phyloP scores from a whole-genome alignment of 2,888 invertebrate species.

The Sycophila texana region DNA sequence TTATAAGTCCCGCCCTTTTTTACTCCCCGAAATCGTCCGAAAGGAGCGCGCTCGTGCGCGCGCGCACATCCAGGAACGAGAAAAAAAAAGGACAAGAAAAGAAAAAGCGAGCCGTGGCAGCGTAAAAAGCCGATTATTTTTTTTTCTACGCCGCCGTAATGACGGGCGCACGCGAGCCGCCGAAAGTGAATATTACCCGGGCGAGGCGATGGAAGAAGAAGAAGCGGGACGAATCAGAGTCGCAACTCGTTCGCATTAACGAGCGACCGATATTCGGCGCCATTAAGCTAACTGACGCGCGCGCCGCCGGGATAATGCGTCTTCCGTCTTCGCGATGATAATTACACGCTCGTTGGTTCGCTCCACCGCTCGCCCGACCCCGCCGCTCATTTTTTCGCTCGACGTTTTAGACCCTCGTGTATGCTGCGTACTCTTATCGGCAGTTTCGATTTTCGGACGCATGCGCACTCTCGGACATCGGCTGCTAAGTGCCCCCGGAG shows the following conservation, averaged over 20 bases:
- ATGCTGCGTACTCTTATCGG: background rate
- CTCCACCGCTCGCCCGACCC: background rate
- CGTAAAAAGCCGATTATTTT: conserved; percentile 36
- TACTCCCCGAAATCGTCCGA: background rate
- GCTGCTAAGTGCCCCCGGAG: too few relatives aligned
- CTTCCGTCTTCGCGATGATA: conserved; percentile 19
- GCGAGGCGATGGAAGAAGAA: background rate
- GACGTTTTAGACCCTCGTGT: background rate
- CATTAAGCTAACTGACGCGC: conserved; percentile 34
- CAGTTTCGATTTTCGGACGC: background rate
- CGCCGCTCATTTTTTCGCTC: too few relatives aligned
- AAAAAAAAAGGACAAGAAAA: background rate
- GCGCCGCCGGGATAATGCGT: conserved; percentile 19
- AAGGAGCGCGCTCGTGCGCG: too few relatives aligned
- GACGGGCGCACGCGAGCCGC: background rate
- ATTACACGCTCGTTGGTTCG: background rate
- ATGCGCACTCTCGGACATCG: too few relatives aligned
- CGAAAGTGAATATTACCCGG: conserved; percentile 35
- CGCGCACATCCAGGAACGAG: too few relatives aligned
- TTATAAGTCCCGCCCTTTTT: background rate
- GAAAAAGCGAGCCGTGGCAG: background rate
- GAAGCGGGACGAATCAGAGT: conserved; percentile 20
- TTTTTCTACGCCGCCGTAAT: conserved; percentile 29
- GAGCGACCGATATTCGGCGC: conserved; percentile 37
- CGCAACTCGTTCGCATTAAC: conserved; percentile 23